Evolutionary conservation across 2,888 invertebrate genomes (phyloP), one percentile per base, ranked within the genome.

Genomic region (Strigamia transsilvanica): DNA sequence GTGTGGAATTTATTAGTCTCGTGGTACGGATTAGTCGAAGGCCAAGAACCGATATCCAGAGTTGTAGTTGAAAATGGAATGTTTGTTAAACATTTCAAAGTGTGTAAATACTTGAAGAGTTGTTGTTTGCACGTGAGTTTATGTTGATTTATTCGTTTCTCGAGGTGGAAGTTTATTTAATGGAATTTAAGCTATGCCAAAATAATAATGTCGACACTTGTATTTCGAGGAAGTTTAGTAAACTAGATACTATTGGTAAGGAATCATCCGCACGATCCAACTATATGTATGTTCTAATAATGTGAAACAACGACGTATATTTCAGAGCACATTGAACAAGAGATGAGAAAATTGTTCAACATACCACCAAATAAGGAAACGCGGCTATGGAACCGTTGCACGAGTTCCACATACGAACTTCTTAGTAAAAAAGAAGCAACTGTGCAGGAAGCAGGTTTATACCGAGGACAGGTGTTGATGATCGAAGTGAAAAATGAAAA

Each of bases 1-100:
- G 89, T 87, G 0, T 90, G 90, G 90, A 84, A 87, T 15, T 86
- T 87, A 46, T 84, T 90, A n/a, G 84, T 87, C 0, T 83, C 86
- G 5, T 88, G 88, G 87, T 88, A 87, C 84, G 87, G 86, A 5
- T 42, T 86, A 73, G 83, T 85, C 4, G 85, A 87, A 46, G 87
- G 86, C 23, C 86, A 89, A 85, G 86, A 87, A 79, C 87, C 88
- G 0, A 87, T 90, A 23, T 85, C 86, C 10, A 85, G 90, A 21
- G 87, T 88, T 84, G 89, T 89, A 81, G 88, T 89, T 42, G 88
- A 89, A 84, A 87, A 88, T 84, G 89, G 89, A 34, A 86, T 87
- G 85, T 87, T 87, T 84, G 86, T 87, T 7, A 87, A 88, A 82
- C 87, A 88, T 82, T 87, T 87, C 82, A 89, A 88, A 84, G 89